Percentiles rank a stretch among this genome's conserved stretches.
Evolutionary conservation across 1,140 invertebrate species (phyloP).

Genomic region (Pseudomyrmex gracilis): DNA sequence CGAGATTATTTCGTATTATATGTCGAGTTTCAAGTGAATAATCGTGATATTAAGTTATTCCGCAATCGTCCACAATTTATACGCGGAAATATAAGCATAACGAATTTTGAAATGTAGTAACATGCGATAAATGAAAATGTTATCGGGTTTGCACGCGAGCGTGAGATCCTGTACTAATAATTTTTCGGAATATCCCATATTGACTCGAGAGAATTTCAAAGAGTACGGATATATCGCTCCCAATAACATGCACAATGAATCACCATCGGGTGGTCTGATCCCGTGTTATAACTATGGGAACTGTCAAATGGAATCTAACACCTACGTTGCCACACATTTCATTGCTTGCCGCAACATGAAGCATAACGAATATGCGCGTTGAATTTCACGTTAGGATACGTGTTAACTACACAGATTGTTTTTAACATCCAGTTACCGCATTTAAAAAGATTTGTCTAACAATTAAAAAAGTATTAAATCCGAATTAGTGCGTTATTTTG

Average conservation of each 20-base stretch:
- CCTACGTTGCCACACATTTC: slow-evolving; percentile 61
- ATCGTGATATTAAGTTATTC: neutral
- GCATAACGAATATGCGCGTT: slow-evolving; percentile 59
- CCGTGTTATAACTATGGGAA: slow-evolving; percentile 60
- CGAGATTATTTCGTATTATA: neutral
- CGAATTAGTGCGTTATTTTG: too few relatives aligned
- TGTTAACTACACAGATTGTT: neutral
- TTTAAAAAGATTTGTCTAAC: neutral
- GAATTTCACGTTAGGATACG: slow-evolving; percentile 51
- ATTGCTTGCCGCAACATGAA: slow-evolving; percentile 8
- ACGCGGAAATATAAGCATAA: neutral
- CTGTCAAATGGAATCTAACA: slow-evolving; percentile 66
- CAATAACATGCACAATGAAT: slow-evolving; percentile 51
- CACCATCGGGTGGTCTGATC: slow-evolving; percentile 59
- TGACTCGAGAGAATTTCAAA: slow-evolving; percentile 13
- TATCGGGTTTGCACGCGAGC: neutral
- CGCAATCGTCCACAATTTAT: too few relatives aligned
- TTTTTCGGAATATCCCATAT: slow-evolving; percentile 17
- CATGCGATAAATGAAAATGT: neutral
- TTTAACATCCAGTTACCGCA: neutral
- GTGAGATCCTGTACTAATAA: neutral
- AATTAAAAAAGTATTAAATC: too few relatives aligned
- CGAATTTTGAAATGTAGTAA: neutral
- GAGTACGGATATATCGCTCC: slow-evolving; percentile 5
- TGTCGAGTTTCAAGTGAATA: neutral